phyloP scores from a whole-genome alignment of 2,113 vertebrate species.

The Dipodomys stephensi region DNA sequence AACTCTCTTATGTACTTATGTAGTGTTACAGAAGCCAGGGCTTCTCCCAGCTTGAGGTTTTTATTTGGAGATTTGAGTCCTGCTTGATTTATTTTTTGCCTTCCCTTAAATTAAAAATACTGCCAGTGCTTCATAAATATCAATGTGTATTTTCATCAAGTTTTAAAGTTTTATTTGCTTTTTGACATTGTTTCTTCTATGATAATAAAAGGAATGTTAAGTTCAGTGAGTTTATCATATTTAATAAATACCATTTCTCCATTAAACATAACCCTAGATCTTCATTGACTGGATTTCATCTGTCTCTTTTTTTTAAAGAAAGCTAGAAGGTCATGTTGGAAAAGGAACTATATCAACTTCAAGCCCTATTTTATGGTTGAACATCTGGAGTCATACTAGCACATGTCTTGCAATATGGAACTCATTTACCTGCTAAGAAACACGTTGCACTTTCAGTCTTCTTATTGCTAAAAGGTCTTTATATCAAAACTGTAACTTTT shows the following conservation, averaged over 20 bases:
- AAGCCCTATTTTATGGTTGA: background rate
- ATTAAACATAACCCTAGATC: background rate
- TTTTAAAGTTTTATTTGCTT: slow-evolving; percentile 60
- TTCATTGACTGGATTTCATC: background rate
- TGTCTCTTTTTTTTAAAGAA: slow-evolving; percentile 40
- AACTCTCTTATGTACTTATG: slow-evolving; percentile 52
- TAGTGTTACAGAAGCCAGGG: slow-evolving; percentile 52
- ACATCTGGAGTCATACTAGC: slow-evolving; percentile 43
- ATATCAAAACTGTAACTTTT: slow-evolving; percentile 15
- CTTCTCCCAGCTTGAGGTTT: slow-evolving; percentile 53
- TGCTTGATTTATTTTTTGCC: slow-evolving; percentile 69
- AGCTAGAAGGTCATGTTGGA: background rate
- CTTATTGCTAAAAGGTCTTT: slow-evolving; percentile 13
- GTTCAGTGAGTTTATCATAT: slow-evolving; percentile 51
- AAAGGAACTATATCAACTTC: background rate
- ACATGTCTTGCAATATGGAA: background rate
- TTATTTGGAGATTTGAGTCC: slow-evolving; percentile 72
- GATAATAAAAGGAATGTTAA: slow-evolving; percentile 32
- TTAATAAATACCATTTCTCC: slow-evolving; percentile 47
- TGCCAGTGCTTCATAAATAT: slow-evolving; percentile 18
- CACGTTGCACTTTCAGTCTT: background rate
- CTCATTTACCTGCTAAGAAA: slow-evolving; percentile 39
- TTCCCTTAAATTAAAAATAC: slow-evolving; percentile 67
- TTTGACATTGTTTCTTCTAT: background rate
- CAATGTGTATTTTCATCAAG: slow-evolving; percentile 44